Conservation (phyloP, 2,888 invertebrate species). For the Megaustenia siamemsis region DNA sequence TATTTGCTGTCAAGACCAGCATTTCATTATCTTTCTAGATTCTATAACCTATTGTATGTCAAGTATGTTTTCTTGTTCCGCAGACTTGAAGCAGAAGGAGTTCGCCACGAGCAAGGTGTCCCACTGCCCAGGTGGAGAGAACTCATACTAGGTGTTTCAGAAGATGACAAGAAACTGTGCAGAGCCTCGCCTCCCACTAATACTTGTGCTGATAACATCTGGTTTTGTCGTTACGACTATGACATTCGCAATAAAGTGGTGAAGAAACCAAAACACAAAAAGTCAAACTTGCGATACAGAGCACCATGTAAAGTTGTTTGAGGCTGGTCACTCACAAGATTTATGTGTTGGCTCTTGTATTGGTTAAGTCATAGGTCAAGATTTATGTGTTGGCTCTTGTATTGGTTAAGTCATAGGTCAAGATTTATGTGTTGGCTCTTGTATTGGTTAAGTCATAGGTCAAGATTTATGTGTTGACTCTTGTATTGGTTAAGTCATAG, state of each 20-base stretch:
- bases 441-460: too few species aligned
- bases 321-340: neutral
- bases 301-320: conserved; percentile 36
- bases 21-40: too few species aligned
- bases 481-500: too few species aligned
- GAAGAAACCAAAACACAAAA: conserved; percentile 50
- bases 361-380: too few species aligned
- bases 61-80: too few species aligned
- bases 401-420: too few species aligned
- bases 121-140: conserved; percentile 30
- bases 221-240: conserved; percentile 53
- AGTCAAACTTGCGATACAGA: conserved; percentile 45
- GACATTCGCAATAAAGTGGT: conserved; percentile 50
- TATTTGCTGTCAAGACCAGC: too few species aligned
- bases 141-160: conserved; percentile 31
- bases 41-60: too few species aligned
- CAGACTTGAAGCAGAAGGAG: conserved; percentile 51
- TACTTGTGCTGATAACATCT: conserved; percentile 51
- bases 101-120: conserved; percentile 23
- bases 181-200: conserved; percentile 34
- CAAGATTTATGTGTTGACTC: too few species aligned
- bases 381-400: too few species aligned
- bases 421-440: too few species aligned
- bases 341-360: too few species aligned
- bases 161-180: conserved; percentile 29